Evolutionary conservation across 2,113 vertebrate genomes (phyloP).

Genomic region (Mustela lutreola): DNA sequence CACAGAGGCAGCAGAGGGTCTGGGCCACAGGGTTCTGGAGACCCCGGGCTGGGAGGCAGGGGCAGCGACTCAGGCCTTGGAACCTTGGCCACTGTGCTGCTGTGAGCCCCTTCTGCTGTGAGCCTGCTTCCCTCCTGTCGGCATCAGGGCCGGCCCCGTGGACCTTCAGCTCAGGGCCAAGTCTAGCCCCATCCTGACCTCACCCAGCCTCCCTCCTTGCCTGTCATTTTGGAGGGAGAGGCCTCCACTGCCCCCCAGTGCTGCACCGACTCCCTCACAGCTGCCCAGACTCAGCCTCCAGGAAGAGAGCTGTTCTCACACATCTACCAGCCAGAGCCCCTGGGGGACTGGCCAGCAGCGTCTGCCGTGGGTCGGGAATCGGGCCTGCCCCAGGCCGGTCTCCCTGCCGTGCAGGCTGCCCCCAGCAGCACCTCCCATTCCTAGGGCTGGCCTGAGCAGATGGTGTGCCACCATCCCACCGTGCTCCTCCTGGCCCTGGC

Average conservation of each 20-base stretch:
- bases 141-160: background rate
- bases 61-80: too few relatives aligned
- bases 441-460: background rate
- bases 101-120: background rate
- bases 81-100: background rate
- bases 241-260: rapidly evolving
- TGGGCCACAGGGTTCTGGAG: background rate
- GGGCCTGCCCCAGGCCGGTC: too few relatives aligned
- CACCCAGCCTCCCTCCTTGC: background rate
- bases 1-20: too few relatives aligned
- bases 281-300: background rate
- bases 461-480: background rate
- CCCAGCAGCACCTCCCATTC: background rate
- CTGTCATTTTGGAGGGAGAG: background rate
- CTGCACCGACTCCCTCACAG: background rate
- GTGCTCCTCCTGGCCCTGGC: background rate
- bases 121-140: background rate
- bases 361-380: background rate
- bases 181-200: background rate
- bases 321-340: background rate
- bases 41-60: background rate
- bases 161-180: background rate
- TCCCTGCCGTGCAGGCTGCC: background rate
- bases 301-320: background rate
- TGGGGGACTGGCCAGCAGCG: background rate